Evolutionary conservation across 2,113 vertebrate genomes (phyloP).

Genomic region (Rhinolophus ferrumequinum): DNA sequence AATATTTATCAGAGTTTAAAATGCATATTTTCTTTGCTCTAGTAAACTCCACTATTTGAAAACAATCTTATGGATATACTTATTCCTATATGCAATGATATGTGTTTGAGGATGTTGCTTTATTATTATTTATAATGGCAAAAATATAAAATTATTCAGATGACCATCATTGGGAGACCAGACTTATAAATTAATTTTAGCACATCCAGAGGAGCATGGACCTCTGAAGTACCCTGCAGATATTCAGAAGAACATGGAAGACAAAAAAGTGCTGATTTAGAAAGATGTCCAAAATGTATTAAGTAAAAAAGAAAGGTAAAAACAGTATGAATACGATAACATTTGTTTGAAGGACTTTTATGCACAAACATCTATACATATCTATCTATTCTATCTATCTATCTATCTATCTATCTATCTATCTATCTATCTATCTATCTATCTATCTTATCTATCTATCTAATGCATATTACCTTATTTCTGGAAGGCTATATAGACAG

Average conservation of each 20-base stretch:
- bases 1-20: neutral
- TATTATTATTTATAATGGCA: conserved; percentile 13
- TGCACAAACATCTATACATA: neutral
- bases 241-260: neutral
- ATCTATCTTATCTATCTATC: neutral
- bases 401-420: neutral
- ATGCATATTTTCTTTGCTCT: neutral
- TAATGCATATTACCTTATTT: neutral
- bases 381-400: neutral
- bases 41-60: neutral
- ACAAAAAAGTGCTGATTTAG: neutral
- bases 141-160: conserved; percentile 10
- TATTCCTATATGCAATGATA: neutral
- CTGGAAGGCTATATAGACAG: neutral
- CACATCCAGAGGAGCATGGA: neutral
- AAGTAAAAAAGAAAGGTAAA: neutral
- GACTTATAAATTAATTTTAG: neutral
- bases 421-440: no score
- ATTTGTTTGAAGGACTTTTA: neutral
- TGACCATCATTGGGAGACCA: neutral
- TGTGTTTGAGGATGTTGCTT: neutral
- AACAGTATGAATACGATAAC: neutral
- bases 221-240: neutral
- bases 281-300: neutral
- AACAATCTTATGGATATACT: neutral